Evolutionary conservation across 2,888 invertebrate genomes (phyloP).

Genomic region (Gordius sp.): DNA sequence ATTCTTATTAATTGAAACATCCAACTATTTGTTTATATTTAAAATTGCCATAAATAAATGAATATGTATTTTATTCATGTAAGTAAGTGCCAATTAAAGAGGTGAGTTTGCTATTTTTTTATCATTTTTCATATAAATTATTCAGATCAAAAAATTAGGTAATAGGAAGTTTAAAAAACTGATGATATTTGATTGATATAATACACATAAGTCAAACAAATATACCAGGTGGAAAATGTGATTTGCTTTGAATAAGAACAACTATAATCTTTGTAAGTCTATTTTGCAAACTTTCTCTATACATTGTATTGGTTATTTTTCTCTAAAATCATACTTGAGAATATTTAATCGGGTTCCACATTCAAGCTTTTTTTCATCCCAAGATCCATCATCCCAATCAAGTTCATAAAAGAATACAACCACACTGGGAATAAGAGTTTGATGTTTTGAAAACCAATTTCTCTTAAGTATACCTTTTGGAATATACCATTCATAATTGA

Average conservation of each 20-base stretch:
- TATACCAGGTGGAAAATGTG: slow-evolving; percentile 36
- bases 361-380: slow-evolving; percentile 79
- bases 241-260: slow-evolving; percentile 56
- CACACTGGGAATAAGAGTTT: slow-evolving; percentile 61
- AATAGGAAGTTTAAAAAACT: too few relatives aligned
- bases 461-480: slow-evolving; percentile 73
- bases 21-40: too few relatives aligned
- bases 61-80: too few relatives aligned
- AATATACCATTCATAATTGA: slow-evolving; percentile 18
- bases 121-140: too few relatives aligned
- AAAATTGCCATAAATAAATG: too few relatives aligned
- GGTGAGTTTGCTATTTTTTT: too few relatives aligned
- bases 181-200: too few relatives aligned
- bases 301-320: slow-evolving; percentile 16
- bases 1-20: too few relatives aligned
- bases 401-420: slow-evolving; percentile 80
- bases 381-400: slow-evolving; percentile 77
- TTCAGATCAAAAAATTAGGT: too few relatives aligned
- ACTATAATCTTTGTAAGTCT: slow-evolving; percentile 42
- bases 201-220: neutral
- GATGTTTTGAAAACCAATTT: slow-evolving; percentile 78
- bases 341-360: slow-evolving; percentile 60
- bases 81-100: too few relatives aligned
- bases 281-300: slow-evolving; percentile 26
- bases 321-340: slow-evolving; percentile 28